Conservation (phyloP, 2,113 vertebrate species). For the Ia io region DNA sequence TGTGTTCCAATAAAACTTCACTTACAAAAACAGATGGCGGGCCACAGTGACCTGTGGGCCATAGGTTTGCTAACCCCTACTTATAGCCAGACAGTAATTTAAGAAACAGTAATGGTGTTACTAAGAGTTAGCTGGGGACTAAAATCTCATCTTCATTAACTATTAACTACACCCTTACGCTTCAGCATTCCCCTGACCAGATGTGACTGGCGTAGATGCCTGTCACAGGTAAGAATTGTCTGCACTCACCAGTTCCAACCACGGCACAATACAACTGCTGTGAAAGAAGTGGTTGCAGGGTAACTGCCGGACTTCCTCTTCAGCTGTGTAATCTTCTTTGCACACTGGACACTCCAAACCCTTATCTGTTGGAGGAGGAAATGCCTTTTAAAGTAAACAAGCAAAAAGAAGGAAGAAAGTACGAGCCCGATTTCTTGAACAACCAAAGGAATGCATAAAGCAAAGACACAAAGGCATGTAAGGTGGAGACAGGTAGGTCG, state of each 20-base stretch:
- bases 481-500: background rate
- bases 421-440: background rate
- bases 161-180: background rate
- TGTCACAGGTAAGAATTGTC: background rate
- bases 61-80: background rate
- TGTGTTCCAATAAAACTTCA: background rate
- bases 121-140: background rate
- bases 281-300: constrained; percentile 98
- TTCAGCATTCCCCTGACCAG: background rate
- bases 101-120: background rate
- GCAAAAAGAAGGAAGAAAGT: background rate
- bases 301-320: constrained; percentile 93
- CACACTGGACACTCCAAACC: constrained; percentile 97
- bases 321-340: constrained; percentile 93
- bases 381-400: constrained; percentile 24
- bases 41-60: background rate
- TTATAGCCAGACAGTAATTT: background rate
- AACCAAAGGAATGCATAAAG: background rate
- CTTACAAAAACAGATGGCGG: background rate
- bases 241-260: constrained; percentile 95
- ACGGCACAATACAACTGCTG: constrained; percentile 97
- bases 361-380: constrained; percentile 82
- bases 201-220: background rate
- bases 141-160: background rate
- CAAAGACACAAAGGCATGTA: background rate